Evolutionary conservation across 2,797 vertebrate species (phyloP).

Genomic region (Cygnus olor): DNA sequence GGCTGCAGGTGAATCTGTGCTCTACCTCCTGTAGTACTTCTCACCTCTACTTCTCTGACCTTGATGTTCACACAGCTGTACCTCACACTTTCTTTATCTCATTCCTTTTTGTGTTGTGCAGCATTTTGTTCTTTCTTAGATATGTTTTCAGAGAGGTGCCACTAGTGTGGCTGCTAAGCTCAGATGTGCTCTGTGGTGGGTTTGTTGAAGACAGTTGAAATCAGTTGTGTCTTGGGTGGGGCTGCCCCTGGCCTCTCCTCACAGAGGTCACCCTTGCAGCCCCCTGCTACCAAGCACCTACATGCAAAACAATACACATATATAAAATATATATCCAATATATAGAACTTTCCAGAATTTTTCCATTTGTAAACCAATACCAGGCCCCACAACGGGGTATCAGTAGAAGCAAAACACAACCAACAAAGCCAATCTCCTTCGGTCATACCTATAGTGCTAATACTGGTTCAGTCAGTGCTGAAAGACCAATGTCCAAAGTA

Average conservation of each 20-base stretch:
- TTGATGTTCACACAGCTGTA: neutral
- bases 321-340: neutral
- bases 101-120: neutral
- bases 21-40: neutral
- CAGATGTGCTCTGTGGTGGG: rapidly evolving
- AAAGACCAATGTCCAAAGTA: neutral
- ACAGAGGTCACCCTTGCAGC: neutral
- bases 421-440: neutral
- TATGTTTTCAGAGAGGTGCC: rapidly evolving
- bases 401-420: neutral
- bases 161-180: neutral
- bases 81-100: neutral
- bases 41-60: neutral
- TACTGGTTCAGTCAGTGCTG: neutral
- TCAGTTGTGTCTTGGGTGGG: no score
- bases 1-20: neutral
- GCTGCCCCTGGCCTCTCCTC: neutral
- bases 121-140: neutral
- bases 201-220: neutral
- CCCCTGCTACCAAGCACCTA: neutral
- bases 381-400: neutral
- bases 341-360: neutral
- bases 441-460: neutral
- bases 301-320: neutral
- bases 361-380: neutral